phyloP scores from a whole-genome alignment of 2,113 vertebrate species.

The Podarcis raffonei region DNA sequence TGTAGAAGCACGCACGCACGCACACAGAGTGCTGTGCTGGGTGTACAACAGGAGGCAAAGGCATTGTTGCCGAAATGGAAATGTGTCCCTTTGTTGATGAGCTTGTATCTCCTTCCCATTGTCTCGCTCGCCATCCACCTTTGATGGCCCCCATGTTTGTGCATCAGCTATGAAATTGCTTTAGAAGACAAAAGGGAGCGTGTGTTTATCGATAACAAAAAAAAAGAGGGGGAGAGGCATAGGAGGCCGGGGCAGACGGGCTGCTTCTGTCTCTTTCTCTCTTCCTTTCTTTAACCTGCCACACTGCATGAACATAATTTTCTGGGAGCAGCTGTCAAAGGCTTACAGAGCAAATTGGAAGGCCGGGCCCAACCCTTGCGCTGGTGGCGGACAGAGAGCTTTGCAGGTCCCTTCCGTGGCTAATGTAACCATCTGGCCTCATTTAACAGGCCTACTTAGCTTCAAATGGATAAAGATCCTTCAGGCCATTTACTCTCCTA shows the following conservation, averaged over 20 bases:
- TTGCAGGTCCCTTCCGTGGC: constrained; percentile 7
- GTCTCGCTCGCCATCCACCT: constrained; percentile 62
- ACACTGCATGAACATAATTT: constrained; percentile 35
- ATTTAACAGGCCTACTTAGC: neutral
- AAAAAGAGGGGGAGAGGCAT: neutral
- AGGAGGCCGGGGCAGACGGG: constrained; percentile 23
- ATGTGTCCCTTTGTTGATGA: constrained; percentile 61
- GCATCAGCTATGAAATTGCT: constrained; percentile 73
- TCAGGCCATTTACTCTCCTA: rapidly evolving
- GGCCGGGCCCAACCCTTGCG: neutral
- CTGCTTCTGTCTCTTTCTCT: neutral
- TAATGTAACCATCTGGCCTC: constrained; percentile 62
- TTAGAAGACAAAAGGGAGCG: constrained; percentile 59
- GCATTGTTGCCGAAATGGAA: constrained; percentile 67
- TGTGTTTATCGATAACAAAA: constrained; percentile 54
- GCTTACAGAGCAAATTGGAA: constrained; percentile 61
- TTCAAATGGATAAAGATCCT: rapidly evolving
- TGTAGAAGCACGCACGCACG: neutral
- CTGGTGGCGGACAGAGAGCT: constrained; percentile 11
- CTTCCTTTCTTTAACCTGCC: neutral
- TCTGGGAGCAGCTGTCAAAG: constrained; percentile 56
- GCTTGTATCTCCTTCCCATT: constrained; percentile 65
- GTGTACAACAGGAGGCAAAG: constrained; percentile 38
- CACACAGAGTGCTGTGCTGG: neutral
- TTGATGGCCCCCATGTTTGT: constrained; percentile 67